Evolutionary conservation across 2,113 vertebrate species (phyloP), one percentile per base, ranked within the genome.

Genomic region (Scolopax mira): DNA sequence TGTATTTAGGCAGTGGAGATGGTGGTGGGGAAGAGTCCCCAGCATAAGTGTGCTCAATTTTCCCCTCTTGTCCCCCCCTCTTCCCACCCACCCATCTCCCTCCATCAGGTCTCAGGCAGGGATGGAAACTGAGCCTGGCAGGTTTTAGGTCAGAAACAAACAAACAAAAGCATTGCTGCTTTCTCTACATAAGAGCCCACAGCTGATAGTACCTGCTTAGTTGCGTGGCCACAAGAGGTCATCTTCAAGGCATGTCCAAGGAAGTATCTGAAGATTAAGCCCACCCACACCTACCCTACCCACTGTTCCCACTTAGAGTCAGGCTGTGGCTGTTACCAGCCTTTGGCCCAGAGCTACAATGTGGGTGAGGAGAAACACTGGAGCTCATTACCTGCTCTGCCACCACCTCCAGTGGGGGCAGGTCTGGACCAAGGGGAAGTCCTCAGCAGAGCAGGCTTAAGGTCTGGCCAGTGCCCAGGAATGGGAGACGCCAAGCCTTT

Each of bases 401-500:
- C 79, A 31, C 12, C 2, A 1, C 30, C 44, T 81, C 9, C 33
- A n/a, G 2, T 0, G 4, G 27, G 17, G 24, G 13, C 31, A 74
- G n/a, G 48, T 35, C 46, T 44, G 87, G 55, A 51, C 9, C 54
- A 18, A 55, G 27, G 23, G 21, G 42, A 42, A 64, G 42, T 13
- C 17, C 18, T 24, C 39, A 75, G 48, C 73, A 69, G 35, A 67
- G 55, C 18, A 49, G 65, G 37, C 28, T 37, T 54, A 75, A 62
- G 31, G 69, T 7, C 41, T 7, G 41, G 42, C 61, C 74, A 71
- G 22, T 0, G 3, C 25, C 31, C 60, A 65, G 66, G 48, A 35
- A 11, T 0, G 0, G 49, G 2, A 35, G 48, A 19, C 0, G 0
- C 14, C 74, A 88, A 79, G 48, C 37, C 67, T 78, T 13, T 71